Base-by-base conservation (phyloP, 2,797 vertebrate genomes). In the Cynopterus sphinx region DNA sequence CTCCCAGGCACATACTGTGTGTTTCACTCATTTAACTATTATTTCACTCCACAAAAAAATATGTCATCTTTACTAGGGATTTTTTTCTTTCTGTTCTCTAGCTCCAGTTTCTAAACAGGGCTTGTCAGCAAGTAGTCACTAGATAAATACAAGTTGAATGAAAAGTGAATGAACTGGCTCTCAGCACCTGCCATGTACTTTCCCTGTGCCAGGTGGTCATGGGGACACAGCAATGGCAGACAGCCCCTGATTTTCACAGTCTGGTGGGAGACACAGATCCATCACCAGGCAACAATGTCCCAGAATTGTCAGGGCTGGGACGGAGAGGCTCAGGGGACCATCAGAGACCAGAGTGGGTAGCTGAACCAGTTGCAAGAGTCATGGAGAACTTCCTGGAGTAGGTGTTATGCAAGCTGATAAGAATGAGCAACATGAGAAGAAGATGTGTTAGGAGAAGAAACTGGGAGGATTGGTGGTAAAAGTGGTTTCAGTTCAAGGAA, bases 401-500 rank as follows among this genome's bases (percentile, higher is more conserved):
- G 57, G 9, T 17, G 21, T 33, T 28, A 7, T 9, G 0, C 1
- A 15, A 63, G 21, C 43, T 55, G 8, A 33, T 49, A 43, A 31
- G 13, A 59, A 7, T 33, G 33, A 21, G 4, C 17, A 5, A 53
- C 22, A 5, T 2, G 13, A 81, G 46, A 55, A 46, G 51, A 74
- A 81, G 33, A 4, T 59, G 16, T 17, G 61, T 15, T 70, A 36
- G 70, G 63, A 65, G 49, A 41, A 61, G 46, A 49, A 46, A 26
- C 70, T 41, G 43, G n/a, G 79, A 70, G 5, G 46, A 24, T 73
- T 39, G 53, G 49, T 70, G 68, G 43, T 61, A 3, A 87, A 71
- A 9, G 24, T 92, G 51, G 87, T 93, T 94, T 95, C 8, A 24
- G 41, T 89, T 94, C 17, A 41, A 89, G 91, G 87, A 96, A 95